Base-by-base conservation (phyloP, 2,113 vertebrate species). In the Bungarus multicinctus region DNA sequence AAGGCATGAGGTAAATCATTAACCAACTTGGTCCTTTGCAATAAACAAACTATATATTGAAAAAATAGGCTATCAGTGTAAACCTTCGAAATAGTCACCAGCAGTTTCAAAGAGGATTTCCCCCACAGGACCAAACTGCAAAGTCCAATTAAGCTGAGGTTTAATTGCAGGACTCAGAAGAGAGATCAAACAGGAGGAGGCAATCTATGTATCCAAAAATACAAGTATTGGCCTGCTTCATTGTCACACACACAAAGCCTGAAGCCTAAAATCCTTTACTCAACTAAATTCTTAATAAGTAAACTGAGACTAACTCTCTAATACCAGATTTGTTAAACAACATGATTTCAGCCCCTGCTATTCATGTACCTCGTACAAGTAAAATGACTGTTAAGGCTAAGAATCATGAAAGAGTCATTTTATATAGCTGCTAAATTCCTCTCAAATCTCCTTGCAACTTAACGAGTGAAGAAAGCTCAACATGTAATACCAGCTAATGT, bases 341-440 rank as follows among this genome's bases (percentile, higher is more conserved):
- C 98, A 98, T 98, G 98, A 99, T 99, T 99, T 98, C 98, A 98
- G 98, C 98, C 98, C 97, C 97, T 98, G 98, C 98, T 98, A 98
- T 99, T 99, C 98, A 98, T 97, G 98, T 95, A 98, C 97, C 98
- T 98, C 98, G 98, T 98, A 98, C 97, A 97, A 98, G 97, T 97
- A 99, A 99, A 98, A 97, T 98, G 98, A 99, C 99, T 99, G 98
- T 98, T 99, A 99, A 99, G 99, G 98, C 99, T 99, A 98, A 90
- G 98, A 99, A 98, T 98, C 99, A 98, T 99, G 99, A 98, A 99
- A 98, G 98, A 99, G 98, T 98, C 98, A 98, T 99, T 99, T 99
- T 99, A 99, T 99, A 98, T 99, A 98, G 98, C 99, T 99, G 98
- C 98, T 99, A 99, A 99, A 99, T 99, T 99, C 98, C 98, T 98